Evolutionary conservation across 2,797 vertebrate genomes (phyloP), one percentile per base, ranked within the genome.

Genomic region (Chrosomus eos): DNA sequence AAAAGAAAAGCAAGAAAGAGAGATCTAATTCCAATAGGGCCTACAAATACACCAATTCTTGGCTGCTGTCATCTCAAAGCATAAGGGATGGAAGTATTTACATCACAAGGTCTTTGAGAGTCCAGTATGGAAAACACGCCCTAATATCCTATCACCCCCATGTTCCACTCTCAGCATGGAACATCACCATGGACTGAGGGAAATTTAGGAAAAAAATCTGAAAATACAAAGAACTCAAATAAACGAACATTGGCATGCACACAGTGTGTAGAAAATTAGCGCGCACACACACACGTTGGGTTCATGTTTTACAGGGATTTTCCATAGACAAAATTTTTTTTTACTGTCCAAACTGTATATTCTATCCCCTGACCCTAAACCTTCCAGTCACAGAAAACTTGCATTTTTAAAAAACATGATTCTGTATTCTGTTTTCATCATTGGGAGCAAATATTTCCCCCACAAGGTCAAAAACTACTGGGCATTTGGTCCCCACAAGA

Each of bases 21-120:
- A 60, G 58, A 73, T 38, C 23, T 72, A 81, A 85, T 84, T 78
- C 36, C 55, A 87, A 90, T 33, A 58, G 86, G 33, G 79, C 83
- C 73, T 87, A 89, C 82, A 55, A 93, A 92, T 83, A 85, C 90
- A 74, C 81, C 90, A 90, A 93, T 92, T 90, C 90, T 84, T 81
- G 78, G 72, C 87, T 88, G 87, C 89, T 86, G 85, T 91, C 68
- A 87, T 89, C 82, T 80, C 36, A 76, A 82, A 68, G 43, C 80
- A 87, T 21, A 77, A 82, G 85, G 23, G 45, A n/a, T 87, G 45
- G 55, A 89, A 81, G 85, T 85, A 83, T 62, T 75, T 48, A 48
- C 23, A 58, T n/a, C 43, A 48, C 40, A 70, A 60, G 16, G 48
- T 74, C 53, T 80, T 79, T 70, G n/a, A 87, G 71, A 82, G 81